Evolutionary conservation across 2,797 vertebrate genomes (phyloP), one percentile per base, ranked within the genome.

Genomic region (Rhinatrema bivittatum): DNA sequence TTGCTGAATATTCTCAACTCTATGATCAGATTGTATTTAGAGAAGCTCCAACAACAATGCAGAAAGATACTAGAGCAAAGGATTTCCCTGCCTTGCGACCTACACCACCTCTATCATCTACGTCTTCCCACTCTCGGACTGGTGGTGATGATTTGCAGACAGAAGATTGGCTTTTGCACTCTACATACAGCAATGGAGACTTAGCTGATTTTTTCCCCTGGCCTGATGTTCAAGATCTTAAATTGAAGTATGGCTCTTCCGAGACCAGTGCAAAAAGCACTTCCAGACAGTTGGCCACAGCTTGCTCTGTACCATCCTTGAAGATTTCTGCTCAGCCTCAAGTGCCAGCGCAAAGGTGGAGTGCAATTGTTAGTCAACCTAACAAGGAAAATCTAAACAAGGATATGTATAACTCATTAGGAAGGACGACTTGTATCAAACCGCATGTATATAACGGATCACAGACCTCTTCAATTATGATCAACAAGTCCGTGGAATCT

Each of bases 1-100:
- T 98, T 71, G 94, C 96, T 4, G 96, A 97, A 63, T 99, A 99
- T 73, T 97, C 94, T 9, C 91, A 97, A 30, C 82, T 99, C 44
- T 99, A 98, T 9, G 94, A 98, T 46, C 94, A 98, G 78, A 84
- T 97, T 10, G 73, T 90, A 56, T 97, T 94, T 56, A 87, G 86
- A 64, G 91, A 92, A 25, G 68, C 69, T 10, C 62, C 85, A 21
- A 42, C 76, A 11, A 72, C 71, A 40, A 30, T 49, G 19, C 55
- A 68, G 52, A 77, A 82, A 62, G 64, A 72, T 34, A 13, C 52
- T 20, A 70, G 61, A 18, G 28, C 53, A 37, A 43, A 31, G 36
- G 71, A 85, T 26, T 6, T 45, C 7, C 66, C 79, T 16, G 49
- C 53, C 1, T 63, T 76, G 22, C 56, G 72, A 3, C 79, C 81